Percentiles rank a stretch among this genome's conserved stretches.
phyloP scores from a whole-genome alignment of 2,797 vertebrate species.

The Sebastolobus alascanus region DNA sequence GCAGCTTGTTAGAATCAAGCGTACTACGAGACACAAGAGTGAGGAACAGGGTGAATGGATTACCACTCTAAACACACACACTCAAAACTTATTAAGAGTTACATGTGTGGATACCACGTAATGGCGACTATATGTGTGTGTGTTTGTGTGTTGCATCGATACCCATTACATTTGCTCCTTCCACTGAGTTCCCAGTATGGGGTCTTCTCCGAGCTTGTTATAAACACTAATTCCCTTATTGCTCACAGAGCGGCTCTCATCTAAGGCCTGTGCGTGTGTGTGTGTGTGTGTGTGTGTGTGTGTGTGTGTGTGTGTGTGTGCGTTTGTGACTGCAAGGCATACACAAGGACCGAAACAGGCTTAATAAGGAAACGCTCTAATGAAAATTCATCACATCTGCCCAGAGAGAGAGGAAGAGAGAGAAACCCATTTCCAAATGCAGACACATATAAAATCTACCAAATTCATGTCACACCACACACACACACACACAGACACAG shows the following conservation, averaged over 20 bases:
- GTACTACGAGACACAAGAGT: constrained; percentile 8
- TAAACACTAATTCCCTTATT: constrained; percentile 69
- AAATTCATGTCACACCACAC: constrained; percentile 16
- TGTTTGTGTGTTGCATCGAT: constrained; percentile 22
- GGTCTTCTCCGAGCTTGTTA: constrained; percentile 67
- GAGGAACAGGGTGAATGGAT: constrained; percentile 25
- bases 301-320: constrained; percentile 1
- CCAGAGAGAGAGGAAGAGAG: constrained; percentile 31
- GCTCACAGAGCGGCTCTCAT: constrained; percentile 63
- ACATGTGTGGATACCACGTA: constrained; percentile 4
- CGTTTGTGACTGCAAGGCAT: constrained; percentile 56
- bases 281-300: constrained; percentile 23
- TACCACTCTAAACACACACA: constrained; percentile 6
- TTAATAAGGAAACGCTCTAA: constrained; percentile 71
- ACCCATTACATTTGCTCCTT: constrained; percentile 43
- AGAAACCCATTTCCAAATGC: constrained; percentile 41
- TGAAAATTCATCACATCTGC: constrained; percentile 76
- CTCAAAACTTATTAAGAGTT: constrained; percentile 2
- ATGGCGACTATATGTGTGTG: constrained; percentile 1
- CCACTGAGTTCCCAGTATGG: constrained; percentile 44
- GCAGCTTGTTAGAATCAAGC: constrained; percentile 50
- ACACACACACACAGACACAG: constrained; percentile 1
- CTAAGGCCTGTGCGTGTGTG: constrained; percentile 40
- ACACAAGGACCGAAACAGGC: constrained; percentile 56
- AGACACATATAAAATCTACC: constrained; percentile 30